Evolutionary conservation across 2,113 vertebrate species (phyloP).

Genomic region (Xiphias gladius): DNA sequence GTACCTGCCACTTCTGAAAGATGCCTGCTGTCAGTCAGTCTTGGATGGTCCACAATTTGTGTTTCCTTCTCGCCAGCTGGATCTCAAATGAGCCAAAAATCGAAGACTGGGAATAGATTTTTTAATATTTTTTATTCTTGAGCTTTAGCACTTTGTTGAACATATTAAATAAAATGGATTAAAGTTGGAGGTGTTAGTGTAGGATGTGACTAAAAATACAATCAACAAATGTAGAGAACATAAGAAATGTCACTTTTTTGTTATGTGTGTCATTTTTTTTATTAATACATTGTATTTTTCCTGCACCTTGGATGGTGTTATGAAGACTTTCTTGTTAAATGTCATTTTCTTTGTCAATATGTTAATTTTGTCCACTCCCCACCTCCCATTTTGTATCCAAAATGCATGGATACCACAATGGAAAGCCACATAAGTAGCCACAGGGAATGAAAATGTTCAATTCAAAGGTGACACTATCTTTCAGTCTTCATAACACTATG

Average conservation of each 20-base stretch:
- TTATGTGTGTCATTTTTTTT: neutral
- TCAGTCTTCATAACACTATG: neutral
- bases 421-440: neutral
- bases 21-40: constrained; percentile 71
- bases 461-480: constrained; percentile 6
- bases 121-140: constrained; percentile 1
- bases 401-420: neutral
- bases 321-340: neutral
- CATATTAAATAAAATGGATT: constrained; percentile 4
- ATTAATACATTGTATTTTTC: neutral
- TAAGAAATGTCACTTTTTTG: neutral
- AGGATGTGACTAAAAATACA: neutral
- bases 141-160: constrained; percentile 9
- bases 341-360: neutral
- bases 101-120: constrained; percentile 10
- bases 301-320: neutral
- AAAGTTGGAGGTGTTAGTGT: neutral
- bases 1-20: constrained; percentile 75
- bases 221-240: neutral
- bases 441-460: neutral
- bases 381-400: neutral
- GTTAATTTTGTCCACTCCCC: neutral
- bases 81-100: constrained; percentile 34
- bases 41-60: constrained; percentile 52
- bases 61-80: constrained; percentile 23